Evolutionary conservation across 2,797 vertebrate species (phyloP).

Genomic region (Pelodytes ibericus): DNA sequence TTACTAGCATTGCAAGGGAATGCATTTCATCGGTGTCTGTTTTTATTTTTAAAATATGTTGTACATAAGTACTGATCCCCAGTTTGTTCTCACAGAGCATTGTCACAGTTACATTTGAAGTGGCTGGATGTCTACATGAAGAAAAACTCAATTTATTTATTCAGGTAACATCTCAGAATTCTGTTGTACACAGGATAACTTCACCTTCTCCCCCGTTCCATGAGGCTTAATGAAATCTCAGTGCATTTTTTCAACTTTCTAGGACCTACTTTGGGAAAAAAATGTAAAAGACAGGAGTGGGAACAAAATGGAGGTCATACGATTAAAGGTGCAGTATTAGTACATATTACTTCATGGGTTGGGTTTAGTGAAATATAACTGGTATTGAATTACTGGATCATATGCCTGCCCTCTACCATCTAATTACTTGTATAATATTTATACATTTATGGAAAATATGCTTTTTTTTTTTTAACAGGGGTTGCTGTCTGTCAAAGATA

Average conservation of each 20-base stretch:
- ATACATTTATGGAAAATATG: neutral
- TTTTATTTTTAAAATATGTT: neutral
- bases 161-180: constrained; percentile 76
- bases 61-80: too few species aligned
- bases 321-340: constrained; percentile 81
- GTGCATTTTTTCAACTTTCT: constrained; percentile 48
- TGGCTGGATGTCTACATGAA: constrained; percentile 82
- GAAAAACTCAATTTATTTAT: constrained; percentile 87
- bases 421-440: neutral
- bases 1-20: too few species aligned
- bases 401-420: neutral
- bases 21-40: too few species aligned
- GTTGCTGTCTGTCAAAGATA: constrained; percentile 85
- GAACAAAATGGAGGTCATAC: constrained; percentile 85
- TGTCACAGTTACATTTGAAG: constrained; percentile 91
- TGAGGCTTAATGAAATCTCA: neutral
- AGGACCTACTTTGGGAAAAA: constrained; percentile 97
- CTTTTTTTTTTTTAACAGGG: constrained; percentile 74
- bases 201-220: neutral
- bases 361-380: neutral
- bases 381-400: neutral
- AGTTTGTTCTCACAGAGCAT: constrained; percentile 78
- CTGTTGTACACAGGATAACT: neutral
- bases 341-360: neutral
- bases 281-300: constrained; percentile 80